phyloP scores from a whole-genome alignment of 2,113 vertebrate genomes.

The Pleuronectes platessa region DNA sequence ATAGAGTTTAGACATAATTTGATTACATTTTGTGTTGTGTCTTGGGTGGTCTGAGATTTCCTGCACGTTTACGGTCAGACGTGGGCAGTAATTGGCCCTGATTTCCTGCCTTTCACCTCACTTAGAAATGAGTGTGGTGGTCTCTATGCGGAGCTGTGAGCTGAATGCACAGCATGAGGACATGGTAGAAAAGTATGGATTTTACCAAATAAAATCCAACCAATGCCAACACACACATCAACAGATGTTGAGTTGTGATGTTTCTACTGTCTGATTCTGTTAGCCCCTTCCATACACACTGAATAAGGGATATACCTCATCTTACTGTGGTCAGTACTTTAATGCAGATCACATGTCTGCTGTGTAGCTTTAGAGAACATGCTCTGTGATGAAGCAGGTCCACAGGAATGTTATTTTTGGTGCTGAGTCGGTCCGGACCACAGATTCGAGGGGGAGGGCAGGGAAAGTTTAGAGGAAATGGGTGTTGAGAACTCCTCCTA shows the following conservation, averaged over 20 bases:
- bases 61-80: conserved; percentile 29
- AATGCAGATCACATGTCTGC: not conserved
- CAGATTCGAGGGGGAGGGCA: conserved; percentile 65
- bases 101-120: conserved; percentile 57
- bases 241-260: not conserved
- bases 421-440: conserved; percentile 48
- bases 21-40: conserved; percentile 4
- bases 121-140: not conserved
- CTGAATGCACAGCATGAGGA: not conserved
- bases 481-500: conserved; percentile 72
- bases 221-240: not conserved
- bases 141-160: conserved; percentile 2
- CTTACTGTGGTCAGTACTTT: not conserved
- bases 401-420: conserved; percentile 58
- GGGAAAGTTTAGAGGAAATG: conserved; percentile 74
- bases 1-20: not conserved
- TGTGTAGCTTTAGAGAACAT: conserved; percentile 7
- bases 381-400: conserved; percentile 29
- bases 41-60: conserved; percentile 63
- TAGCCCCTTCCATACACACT: not conserved
- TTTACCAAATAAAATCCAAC: not conserved
- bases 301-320: not conserved
- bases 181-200: conserved; percentile 1
- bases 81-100: conserved; percentile 31
- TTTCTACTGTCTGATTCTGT: not conserved